phyloP scores from a whole-genome alignment of 2,113 vertebrate genomes.

The Prietella phreatophila region DNA sequence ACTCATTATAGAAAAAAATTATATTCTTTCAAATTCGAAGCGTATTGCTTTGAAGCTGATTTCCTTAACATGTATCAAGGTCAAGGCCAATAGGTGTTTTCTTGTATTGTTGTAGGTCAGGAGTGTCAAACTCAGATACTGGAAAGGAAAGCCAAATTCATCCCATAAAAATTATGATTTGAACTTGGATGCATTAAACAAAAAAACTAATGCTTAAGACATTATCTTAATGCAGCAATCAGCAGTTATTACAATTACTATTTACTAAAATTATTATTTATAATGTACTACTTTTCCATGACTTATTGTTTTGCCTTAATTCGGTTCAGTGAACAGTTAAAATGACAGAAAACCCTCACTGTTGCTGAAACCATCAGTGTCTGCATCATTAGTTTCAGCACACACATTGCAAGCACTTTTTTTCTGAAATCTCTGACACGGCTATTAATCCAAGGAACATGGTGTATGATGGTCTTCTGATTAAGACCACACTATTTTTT shows the following conservation, averaged over 20 bases:
- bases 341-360: neutral
- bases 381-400: neutral
- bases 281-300: neutral
- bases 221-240: neutral
- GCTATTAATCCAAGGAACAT: neutral
- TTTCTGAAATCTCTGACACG: neutral
- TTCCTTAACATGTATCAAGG: neutral
- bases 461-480: neutral
- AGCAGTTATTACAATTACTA: neutral
- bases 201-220: too few relatives aligned
- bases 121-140: neutral
- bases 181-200: too few relatives aligned
- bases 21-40: neutral
- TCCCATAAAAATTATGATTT: neutral
- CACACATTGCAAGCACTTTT: neutral
- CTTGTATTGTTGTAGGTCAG: neutral
- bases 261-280: neutral
- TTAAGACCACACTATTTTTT: neutral
- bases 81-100: neutral
- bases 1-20: neutral
- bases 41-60: neutral
- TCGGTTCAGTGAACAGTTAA: neutral
- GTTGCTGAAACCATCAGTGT: neutral
- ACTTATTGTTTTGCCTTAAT: neutral
- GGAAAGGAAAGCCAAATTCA: neutral